Base-by-base conservation (phyloP, 2,888 invertebrate species). In the Aporophyla nigra region DNA sequence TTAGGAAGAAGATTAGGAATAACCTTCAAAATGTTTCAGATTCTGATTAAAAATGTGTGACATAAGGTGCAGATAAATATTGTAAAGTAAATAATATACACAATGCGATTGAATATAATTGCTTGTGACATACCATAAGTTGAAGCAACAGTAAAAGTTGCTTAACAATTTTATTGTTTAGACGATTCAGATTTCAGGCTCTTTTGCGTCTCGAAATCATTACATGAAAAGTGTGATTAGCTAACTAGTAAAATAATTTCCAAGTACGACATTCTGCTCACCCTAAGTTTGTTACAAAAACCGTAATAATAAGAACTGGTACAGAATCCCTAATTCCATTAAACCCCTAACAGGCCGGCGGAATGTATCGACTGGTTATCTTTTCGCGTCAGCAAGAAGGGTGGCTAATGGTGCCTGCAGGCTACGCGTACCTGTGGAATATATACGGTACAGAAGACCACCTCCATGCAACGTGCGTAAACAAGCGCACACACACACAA, bases 371-470 rank as follows among this genome's bases (percentile, higher is more conserved):
- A 19, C 19, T 54, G 62, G 72, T 85, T 83, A 76, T 83, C 82
- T 69, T 76, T 71, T 56, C 43, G 27, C 53, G 65, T 82, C 76
- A 81, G 71, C 82, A 68, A 16, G 67, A 54, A 83, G 83, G 86
- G 83, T 85, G 61, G 76, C 71, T 83, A 83, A 83, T 82, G 78
- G 61, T 59, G 83, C 86, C 77, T 69, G 54, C 61, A 70, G 78
- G 83, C 78, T 58, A 82, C 16, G 43, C 19, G 56, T 49, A 53
- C 82, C 78, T 82, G 82, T 59, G 10, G 7, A 53, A 6, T 40
- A 65, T 1, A 21, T 2, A n/a, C 33, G 16, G 0, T 21, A 24
- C 77, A 78, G 77, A 78, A 65, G 33, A 51, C 0, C 0, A 2
- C 6, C 19, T 51, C 6, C 4, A 19, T 33, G 33, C 4, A 53